A percentile compares a stretch with the other conserved stretches of the same genome.
These are phyloP conservation scores for Bergia puertoricense DNA, from an alignment of 92 coral and sea anemone genomes.

Conservation along the genomic window DNA sequence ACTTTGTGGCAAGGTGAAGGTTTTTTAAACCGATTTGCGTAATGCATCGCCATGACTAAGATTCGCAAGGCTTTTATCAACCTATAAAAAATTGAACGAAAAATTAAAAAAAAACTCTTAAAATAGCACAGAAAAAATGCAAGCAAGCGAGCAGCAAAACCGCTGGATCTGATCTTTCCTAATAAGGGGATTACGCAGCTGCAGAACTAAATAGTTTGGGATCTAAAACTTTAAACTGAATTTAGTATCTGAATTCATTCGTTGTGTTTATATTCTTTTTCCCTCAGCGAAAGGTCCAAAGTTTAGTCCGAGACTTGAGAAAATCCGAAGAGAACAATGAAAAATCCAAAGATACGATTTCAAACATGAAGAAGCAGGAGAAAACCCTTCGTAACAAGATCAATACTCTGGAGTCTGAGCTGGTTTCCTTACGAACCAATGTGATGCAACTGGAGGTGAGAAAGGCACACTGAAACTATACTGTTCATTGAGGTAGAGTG, in stretches of 20 bases:
- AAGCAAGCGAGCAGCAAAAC: no score
- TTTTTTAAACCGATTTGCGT: no score
- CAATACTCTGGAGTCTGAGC: slow-evolving; percentile 58
- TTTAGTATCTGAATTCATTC: no score
- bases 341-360: slow-evolving; percentile 61
- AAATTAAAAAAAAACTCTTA: neutral
- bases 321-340: slow-evolving; percentile 68
- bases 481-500: neutral
- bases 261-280: slow-evolving; percentile 6
- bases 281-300: slow-evolving; percentile 32
- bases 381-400: slow-evolving; percentile 63
- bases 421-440: slow-evolving; percentile 48
- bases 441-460: slow-evolving; percentile 35
- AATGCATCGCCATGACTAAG: no score
- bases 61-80: no score
- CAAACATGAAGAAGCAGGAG: slow-evolving; percentile 59
- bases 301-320: slow-evolving; percentile 57
- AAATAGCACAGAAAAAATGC: neutral
- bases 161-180: neutral
- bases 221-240: neutral
- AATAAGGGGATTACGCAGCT: no score
- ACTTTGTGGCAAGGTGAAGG: no score
- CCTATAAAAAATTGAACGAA: neutral
- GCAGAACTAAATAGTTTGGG: neutral
- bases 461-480: neutral